Evolutionary conservation across 2,113 vertebrate genomes (phyloP), one percentile per base, ranked within the genome.

Genomic region (Rhynchomys soricoides): DNA sequence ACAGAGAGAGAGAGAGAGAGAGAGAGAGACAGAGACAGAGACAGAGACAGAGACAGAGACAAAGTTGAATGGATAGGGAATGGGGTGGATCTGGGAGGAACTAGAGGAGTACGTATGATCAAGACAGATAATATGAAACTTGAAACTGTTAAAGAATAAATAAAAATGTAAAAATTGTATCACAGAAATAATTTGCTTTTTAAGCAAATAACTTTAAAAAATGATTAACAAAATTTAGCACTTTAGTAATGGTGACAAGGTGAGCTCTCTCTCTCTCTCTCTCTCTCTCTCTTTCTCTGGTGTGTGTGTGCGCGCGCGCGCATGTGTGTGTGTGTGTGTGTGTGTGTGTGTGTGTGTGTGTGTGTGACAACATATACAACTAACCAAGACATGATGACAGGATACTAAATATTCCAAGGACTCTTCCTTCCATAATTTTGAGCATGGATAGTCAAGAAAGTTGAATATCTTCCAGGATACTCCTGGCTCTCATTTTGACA

Each of bases 401-500:
- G 16, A 48, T 70, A 66, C 37, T 62, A 57, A 34, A 71, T 81
- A 55, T 40, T 93, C 45, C 13, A 86, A 91, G 77, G n/a, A 68
- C 5, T 73, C 34, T 85, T 85, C 4, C 9, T 21, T 43, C 11
- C 85, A 59, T n/a, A 2, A 40, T 40, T 83, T n/a, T 50, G 37
- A 74, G 29, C 71, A 43, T 83, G 75, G 87, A 45, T 48, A 55
- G 43, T 64, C 83, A 66, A 88, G 91, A 74, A 95, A 68, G 77
- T 45, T 86, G 82, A 82, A 86, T 43, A 4, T 87, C 24, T 79
- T 37, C 43, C 62, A 29, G 94, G 57, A 57, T 85, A 50, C 31
- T 64, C 45, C 88, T 79, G 52, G 55, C 90, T 66, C 43, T 87
- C 43, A 64, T 90, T 93, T 91, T 92, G 48, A 48, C 71, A 79